phyloP scores from a whole-genome alignment of 64 coral and sea anemone genomes.

The Hydrozoanthus tunicans region DNA sequence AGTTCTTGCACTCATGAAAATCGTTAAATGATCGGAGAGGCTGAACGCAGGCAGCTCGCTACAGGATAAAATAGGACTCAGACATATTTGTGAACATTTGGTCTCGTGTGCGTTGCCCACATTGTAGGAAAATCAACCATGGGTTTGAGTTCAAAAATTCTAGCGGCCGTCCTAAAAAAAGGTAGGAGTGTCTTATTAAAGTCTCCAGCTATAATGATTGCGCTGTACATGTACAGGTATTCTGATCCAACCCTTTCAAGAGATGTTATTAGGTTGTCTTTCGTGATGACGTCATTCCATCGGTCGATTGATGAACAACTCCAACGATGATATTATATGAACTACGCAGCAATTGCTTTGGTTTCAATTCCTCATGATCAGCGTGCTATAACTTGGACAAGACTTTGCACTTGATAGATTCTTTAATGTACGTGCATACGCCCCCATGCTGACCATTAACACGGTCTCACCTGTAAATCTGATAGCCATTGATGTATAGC shows the following conservation, averaged over 20 bases:
- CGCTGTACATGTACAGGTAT: neutral
- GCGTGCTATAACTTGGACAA: neutral
- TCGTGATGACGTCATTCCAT: neutral
- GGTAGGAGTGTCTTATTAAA: neutral
- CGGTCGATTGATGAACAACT: neutral
- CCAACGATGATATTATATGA: neutral
- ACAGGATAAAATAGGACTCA: conserved; percentile 36
- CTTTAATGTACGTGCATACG: conserved; percentile 34
- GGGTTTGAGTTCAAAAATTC: conserved; percentile 57
- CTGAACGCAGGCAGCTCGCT: conserved; percentile 30
- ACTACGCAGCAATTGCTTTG: neutral
- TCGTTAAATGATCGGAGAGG: conserved; percentile 52
- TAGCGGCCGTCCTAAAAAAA: neutral
- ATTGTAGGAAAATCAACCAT: conserved; percentile 54
- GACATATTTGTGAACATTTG: conserved; percentile 58
- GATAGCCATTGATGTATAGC: conserved; percentile 7
- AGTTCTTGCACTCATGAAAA: conserved; percentile 2
- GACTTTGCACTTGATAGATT: neutral
- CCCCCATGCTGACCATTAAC: neutral
- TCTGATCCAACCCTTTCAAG: neutral
- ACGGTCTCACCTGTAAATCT: neutral
- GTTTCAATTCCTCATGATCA: neutral
- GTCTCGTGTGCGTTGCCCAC: conserved; percentile 50
- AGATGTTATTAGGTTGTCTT: neutral
- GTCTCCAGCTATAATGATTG: neutral